phyloP scores from a whole-genome alignment of 2,113 vertebrate genomes.

The Brienomyrus brachyistius region DNA sequence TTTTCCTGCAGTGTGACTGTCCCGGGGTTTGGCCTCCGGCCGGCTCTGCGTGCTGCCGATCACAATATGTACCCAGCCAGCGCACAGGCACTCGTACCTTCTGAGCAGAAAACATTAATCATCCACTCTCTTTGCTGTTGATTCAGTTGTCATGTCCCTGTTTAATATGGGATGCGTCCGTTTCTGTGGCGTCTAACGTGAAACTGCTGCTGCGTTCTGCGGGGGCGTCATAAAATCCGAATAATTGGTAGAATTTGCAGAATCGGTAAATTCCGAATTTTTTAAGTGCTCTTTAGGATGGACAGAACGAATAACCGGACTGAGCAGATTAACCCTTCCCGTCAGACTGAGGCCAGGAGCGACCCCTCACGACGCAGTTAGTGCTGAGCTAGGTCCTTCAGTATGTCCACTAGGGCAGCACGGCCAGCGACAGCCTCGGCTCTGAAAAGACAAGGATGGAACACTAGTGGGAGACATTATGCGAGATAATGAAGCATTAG shows the following conservation, averaged over 20 bases:
- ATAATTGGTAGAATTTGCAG: not conserved
- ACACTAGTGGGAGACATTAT: not conserved
- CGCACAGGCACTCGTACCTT: not conserved
- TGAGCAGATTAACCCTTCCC: not conserved
- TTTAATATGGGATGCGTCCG: not conserved
- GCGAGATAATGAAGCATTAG: not conserved
- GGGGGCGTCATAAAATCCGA: not conserved
- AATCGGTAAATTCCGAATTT: not conserved
- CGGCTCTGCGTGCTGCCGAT: no score
- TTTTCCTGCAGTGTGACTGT: not conserved
- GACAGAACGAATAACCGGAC: not conserved
- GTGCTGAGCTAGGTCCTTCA: not conserved
- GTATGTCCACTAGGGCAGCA: not conserved
- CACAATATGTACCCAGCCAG: not conserved
- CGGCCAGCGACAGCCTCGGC: not conserved
- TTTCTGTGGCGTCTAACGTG: not conserved
- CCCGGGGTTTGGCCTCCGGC: not conserved
- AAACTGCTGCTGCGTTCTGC: not conserved
- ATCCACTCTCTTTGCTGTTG: not conserved
- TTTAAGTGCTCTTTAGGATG: not conserved
- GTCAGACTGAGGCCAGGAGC: not conserved
- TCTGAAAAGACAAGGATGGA: not conserved
- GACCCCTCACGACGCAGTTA: not conserved
- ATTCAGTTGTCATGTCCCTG: not conserved
- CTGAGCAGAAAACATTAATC: not conserved